phyloP scores from a whole-genome alignment of 2,113 vertebrate species.

The Callithrix jacchus region DNA sequence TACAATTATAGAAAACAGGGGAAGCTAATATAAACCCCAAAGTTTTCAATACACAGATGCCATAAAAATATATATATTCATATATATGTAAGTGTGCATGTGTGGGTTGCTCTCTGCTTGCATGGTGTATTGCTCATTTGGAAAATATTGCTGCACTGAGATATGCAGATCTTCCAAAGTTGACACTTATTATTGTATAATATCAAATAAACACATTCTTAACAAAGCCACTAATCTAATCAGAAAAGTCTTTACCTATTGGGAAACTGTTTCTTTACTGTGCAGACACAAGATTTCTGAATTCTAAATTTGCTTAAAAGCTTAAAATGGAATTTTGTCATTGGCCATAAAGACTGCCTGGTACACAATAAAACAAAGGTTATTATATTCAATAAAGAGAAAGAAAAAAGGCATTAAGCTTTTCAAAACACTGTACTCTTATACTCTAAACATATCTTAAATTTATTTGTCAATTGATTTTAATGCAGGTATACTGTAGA shows the following conservation, averaged over 20 bases:
- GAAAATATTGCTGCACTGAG: neutral
- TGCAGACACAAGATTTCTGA: neutral
- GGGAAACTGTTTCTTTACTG: neutral
- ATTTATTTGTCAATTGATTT: too few relatives aligned
- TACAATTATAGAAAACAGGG: neutral
- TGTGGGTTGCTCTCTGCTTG: neutral
- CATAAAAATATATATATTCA: neutral
- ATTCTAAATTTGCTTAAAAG: neutral
- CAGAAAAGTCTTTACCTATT: neutral
- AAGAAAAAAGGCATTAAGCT: too few relatives aligned
- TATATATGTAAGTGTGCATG: neutral
- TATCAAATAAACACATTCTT: neutral
- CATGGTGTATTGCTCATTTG: neutral
- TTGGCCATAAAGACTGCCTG: neutral
- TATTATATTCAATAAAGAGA: too few relatives aligned
- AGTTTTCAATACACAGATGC: neutral
- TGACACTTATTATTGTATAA: neutral
- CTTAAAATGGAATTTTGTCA: neutral
- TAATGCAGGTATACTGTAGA: too few relatives aligned
- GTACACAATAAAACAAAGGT: too few relatives aligned
- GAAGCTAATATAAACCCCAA: neutral
- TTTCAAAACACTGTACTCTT: too few relatives aligned
- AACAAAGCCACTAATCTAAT: neutral
- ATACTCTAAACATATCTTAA: too few relatives aligned
- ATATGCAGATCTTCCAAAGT: neutral